Percentiles rank a stretch among this genome's conserved stretches.
These are phyloP conservation scores for Nematostella vectensis DNA, from an alignment of 92 coral and sea anemone species.

Conservation along the genomic window DNA sequence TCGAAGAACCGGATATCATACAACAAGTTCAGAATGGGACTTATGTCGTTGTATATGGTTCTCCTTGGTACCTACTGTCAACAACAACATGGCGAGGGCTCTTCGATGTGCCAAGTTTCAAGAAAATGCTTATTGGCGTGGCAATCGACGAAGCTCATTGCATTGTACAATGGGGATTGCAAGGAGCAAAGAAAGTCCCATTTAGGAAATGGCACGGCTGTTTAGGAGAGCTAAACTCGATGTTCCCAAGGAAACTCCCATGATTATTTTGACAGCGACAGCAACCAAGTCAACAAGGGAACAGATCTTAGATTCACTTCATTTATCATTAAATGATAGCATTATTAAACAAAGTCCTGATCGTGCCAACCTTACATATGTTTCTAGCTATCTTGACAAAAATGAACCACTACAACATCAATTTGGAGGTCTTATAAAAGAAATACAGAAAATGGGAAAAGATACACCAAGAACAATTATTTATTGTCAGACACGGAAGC, in stretches of 20 bases:
- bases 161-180: slow-evolving; percentile 19
- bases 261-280: slow-evolving; percentile 34
- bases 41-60: slow-evolving; percentile 59
- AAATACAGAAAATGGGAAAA: slow-evolving; percentile 21
- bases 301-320: slow-evolving; percentile 33
- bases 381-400: slow-evolving; percentile 42
- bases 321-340: slow-evolving; percentile 12
- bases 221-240: slow-evolving; percentile 34
- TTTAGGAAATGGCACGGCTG: slow-evolving; percentile 52
- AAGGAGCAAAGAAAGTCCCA: slow-evolving; percentile 25
- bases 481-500: slow-evolving; percentile 73
- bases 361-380: slow-evolving; percentile 31
- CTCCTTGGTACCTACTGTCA: slow-evolving; percentile 61
- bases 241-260: slow-evolving; percentile 11
- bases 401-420: slow-evolving; percentile 28
- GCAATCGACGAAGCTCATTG: slow-evolving; percentile 29
- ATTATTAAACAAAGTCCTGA: slow-evolving; percentile 52
- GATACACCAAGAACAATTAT: slow-evolving; percentile 50
- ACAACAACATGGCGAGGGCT: slow-evolving; percentile 18
- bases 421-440: slow-evolving; percentile 44
- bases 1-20: slow-evolving; percentile 44
- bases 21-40: slow-evolving; percentile 54
- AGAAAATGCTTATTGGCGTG: slow-evolving; percentile 17
- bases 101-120: slow-evolving; percentile 2
- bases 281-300: slow-evolving; percentile 43